Percentiles rank a stretch among this genome's conserved stretches.
Conservation (phyloP, 1,140 invertebrate genomes). For the Drosophila equinoxialis region DNA sequence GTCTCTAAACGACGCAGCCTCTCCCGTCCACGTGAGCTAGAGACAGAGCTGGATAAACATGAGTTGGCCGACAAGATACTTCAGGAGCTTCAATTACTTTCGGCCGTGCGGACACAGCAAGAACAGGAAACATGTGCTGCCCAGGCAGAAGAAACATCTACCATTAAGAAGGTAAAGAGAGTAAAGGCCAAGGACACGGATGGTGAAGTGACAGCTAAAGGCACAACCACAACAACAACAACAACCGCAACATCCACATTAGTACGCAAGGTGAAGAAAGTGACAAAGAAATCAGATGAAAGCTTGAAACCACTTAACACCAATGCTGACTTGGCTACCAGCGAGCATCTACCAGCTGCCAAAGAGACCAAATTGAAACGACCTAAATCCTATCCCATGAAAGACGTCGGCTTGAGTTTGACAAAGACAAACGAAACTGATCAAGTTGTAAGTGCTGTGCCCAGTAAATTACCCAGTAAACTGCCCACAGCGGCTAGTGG, state of each 20-base stretch:
- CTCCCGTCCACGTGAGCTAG: constrained; percentile 61
- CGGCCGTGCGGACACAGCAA: constrained; percentile 54
- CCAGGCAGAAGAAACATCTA: constrained; percentile 59
- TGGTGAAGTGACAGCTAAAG: constrained; percentile 9
- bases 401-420: constrained; percentile 57
- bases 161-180: constrained; percentile 80
- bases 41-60: constrained; percentile 62
- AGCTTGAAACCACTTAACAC: background rate
- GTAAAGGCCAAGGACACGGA: constrained; percentile 65
- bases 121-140: constrained; percentile 39
- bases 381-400: constrained; percentile 84
- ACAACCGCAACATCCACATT: constrained; percentile 47
- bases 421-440: constrained; percentile 32
- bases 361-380: constrained; percentile 85
- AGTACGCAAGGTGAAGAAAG: constrained; percentile 73
- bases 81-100: constrained; percentile 75
- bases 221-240: constrained; percentile 21
- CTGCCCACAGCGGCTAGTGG: constrained; percentile 13
- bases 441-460: constrained; percentile 7
- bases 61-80: constrained; percentile 77
- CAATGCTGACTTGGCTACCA: background rate
- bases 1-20: constrained; percentile 48
- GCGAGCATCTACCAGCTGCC: background rate
- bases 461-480: constrained; percentile 53
- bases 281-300: constrained; percentile 64